These are phyloP conservation scores for Lucilia sericata DNA, from an alignment of 1,140 invertebrate genomes.

Conservation along the genomic window DNA sequence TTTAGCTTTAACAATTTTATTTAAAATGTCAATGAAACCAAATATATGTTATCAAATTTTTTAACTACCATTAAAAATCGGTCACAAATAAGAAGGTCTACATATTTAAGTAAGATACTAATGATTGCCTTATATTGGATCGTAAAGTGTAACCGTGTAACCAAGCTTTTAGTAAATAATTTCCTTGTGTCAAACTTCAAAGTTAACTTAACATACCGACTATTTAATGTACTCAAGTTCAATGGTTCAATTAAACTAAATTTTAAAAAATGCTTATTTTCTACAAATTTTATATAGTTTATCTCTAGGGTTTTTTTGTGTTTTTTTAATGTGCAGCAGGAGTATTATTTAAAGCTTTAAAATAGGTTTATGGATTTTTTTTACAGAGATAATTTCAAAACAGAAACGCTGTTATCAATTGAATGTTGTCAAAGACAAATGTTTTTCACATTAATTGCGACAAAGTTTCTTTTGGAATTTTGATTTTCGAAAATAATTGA, in stretches of 20 bases:
- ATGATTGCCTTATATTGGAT: too few species aligned
- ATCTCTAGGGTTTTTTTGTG: neutral
- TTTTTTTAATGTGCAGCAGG: neutral
- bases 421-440: neutral
- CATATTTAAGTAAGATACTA: too few species aligned
- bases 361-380: conserved; percentile 20
- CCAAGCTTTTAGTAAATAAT: too few species aligned
- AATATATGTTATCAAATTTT: too few species aligned
- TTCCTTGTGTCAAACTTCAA: too few species aligned
- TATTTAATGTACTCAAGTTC: neutral
- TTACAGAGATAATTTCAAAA: conserved; percentile 4
- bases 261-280: neutral
- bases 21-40: too few species aligned
- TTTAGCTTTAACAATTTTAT: too few species aligned
- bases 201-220: too few species aligned
- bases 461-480: conserved; percentile 2
- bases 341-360: neutral
- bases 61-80: too few species aligned
- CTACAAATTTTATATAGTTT: neutral
- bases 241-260: neutral
- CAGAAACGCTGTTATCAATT: neutral
- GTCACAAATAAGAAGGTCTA: too few species aligned
- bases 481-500: neutral
- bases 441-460: conserved; percentile 6
- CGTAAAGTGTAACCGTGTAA: too few species aligned